These are phyloP conservation scores for Chelonus insularis DNA, from an alignment of 1,140 invertebrate species.

Conservation along the genomic window DNA sequence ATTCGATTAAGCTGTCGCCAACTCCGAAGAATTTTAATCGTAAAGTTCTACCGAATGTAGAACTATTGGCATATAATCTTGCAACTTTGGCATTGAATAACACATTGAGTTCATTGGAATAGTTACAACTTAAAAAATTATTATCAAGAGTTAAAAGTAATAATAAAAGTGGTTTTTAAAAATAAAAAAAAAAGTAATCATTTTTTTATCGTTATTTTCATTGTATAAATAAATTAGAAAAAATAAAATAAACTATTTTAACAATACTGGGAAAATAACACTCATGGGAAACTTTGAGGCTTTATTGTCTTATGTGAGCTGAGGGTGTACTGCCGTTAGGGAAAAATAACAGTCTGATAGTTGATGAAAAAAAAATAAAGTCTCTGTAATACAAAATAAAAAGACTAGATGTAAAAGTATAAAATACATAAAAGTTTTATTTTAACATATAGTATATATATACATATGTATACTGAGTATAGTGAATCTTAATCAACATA, in stretches of 20 bases:
- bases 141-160: too few species aligned
- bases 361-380: not conserved
- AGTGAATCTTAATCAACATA: too few species aligned
- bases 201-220: not conserved
- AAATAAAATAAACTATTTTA: conserved; percentile 7
- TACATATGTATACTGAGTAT: too few species aligned
- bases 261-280: conserved; percentile 12
- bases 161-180: too few species aligned
- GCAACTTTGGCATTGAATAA: conserved; percentile 14
- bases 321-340: conserved; percentile 3
- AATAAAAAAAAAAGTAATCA: not conserved
- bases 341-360: conserved; percentile 5
- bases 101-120: conserved; percentile 13
- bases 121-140: conserved; percentile 1
- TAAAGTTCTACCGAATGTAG: conserved; percentile 22
- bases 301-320: conserved; percentile 31
- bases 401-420: too few species aligned
- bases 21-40: conserved; percentile 38
- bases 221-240: not conserved
- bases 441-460: too few species aligned
- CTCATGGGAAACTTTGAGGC: conserved; percentile 2
- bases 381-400: not conserved
- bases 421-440: too few species aligned
- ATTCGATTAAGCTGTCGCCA: conserved; percentile 38
- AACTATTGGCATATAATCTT: conserved; percentile 22